phyloP scores from a whole-genome alignment of 53 echinoderm and acorn worm species.

The Patiria pectinifera region DNA sequence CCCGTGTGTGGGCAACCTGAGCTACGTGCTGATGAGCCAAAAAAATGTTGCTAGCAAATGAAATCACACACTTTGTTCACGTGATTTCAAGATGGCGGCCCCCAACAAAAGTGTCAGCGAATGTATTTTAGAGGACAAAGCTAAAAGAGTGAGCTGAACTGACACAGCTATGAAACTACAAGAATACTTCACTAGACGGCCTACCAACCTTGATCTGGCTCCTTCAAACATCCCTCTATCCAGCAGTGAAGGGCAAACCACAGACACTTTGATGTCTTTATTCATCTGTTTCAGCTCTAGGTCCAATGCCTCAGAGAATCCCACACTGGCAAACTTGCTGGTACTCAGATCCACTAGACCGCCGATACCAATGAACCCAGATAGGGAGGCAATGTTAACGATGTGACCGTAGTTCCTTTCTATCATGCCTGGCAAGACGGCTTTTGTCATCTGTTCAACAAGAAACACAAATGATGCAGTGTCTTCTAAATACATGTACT shows the following conservation, averaged over 20 bases:
- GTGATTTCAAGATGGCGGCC: too few species aligned
- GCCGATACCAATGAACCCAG: constrained; percentile 89
- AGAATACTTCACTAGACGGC: background rate
- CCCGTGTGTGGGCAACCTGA: too few species aligned
- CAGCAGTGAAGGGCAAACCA: constrained; percentile 88
- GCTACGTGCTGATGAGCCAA: too few species aligned
- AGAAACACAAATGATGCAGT: background rate
- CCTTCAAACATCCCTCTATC: constrained; percentile 94
- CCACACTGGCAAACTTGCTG: constrained; percentile 92
- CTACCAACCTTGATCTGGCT: constrained; percentile 84
- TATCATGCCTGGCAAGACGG: constrained; percentile 91
- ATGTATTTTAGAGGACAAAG: too few species aligned
- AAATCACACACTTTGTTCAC: too few species aligned
- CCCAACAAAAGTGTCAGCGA: too few species aligned
- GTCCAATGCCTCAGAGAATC: constrained; percentile 89
- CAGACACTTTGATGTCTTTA: constrained; percentile 81
- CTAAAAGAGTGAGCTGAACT: too few species aligned
- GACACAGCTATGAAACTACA: too few species aligned
- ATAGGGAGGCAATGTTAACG: constrained; percentile 90
- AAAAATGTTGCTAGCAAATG: too few species aligned
- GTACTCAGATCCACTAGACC: constrained; percentile 91
- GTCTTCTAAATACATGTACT: too few species aligned
- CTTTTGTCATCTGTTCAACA: constrained; percentile 85
- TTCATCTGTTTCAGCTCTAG: constrained; percentile 84
- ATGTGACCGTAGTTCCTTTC: constrained; percentile 89